These are phyloP conservation scores for Timandra comae DNA, from an alignment of 2,888 invertebrate species.

Conservation along the genomic window DNA sequence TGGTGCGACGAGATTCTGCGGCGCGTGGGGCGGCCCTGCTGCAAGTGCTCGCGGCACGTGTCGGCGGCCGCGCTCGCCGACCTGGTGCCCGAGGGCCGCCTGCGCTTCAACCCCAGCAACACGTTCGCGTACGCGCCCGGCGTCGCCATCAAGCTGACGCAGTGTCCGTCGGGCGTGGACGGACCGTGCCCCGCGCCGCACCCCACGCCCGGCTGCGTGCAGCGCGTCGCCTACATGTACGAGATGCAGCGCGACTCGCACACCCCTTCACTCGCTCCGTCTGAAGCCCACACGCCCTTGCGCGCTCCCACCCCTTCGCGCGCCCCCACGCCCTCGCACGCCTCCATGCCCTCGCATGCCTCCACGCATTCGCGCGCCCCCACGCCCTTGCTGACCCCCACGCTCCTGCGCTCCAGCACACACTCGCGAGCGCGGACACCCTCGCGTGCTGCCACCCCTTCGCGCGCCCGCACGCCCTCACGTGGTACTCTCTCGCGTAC, in stretches of 20 bases:
- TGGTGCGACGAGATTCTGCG: constrained; percentile 63
- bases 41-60: constrained; percentile 53
- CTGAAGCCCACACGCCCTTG: too few relatives aligned
- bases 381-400: too few relatives aligned
- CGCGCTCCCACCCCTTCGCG: too few relatives aligned
- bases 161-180: constrained; percentile 33
- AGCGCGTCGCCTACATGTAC: constrained; percentile 27
- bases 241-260: constrained; percentile 39
- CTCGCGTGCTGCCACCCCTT: too few relatives aligned
- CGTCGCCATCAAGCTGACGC: constrained; percentile 36
- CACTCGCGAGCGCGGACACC: too few relatives aligned
- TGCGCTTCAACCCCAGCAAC: constrained; percentile 26
- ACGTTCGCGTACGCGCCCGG: constrained; percentile 35
- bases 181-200: constrained; percentile 35
- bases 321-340: too few relatives aligned
- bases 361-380: too few relatives aligned
- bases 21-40: constrained; percentile 48
- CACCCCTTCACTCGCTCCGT: constrained; percentile 13
- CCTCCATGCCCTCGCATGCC: too few relatives aligned
- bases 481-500: too few relatives aligned
- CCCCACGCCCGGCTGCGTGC: constrained; percentile 30
- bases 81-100: constrained; percentile 28
- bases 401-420: too few relatives aligned
- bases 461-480: too few relatives aligned
- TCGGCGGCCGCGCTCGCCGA: constrained; percentile 42